phyloP scores from a whole-genome alignment of 2,113 vertebrate species.

The Lates calcarifer region DNA sequence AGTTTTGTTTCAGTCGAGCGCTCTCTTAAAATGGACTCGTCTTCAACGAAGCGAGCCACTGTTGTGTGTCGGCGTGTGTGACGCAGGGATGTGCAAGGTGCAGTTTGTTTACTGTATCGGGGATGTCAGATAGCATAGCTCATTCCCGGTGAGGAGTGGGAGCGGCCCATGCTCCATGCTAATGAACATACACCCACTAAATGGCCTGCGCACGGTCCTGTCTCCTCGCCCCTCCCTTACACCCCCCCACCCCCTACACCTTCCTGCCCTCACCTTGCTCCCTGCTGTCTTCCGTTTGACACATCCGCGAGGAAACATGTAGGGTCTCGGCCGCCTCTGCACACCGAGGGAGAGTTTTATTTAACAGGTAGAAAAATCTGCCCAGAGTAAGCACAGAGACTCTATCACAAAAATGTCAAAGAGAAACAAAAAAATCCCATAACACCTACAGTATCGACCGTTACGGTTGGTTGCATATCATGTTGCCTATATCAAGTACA shows the following conservation, averaged over 20 bases:
- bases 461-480: constrained; percentile 68
- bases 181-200: constrained; percentile 81
- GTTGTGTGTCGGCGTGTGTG: constrained; percentile 38
- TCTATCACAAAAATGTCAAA: constrained; percentile 66
- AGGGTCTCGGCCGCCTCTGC: constrained; percentile 59
- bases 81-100: constrained; percentile 44
- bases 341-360: constrained; percentile 63
- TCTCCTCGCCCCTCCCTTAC: constrained; percentile 32
- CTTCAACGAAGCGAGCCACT: constrained; percentile 22
- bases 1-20: constrained; percentile 59
- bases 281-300: constrained; percentile 76
- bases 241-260: constrained; percentile 31
- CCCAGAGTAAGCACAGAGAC: constrained; percentile 46
- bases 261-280: constrained; percentile 68
- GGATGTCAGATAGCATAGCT: constrained; percentile 66
- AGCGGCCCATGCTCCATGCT: constrained; percentile 74
- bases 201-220: constrained; percentile 62
- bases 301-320: constrained; percentile 78
- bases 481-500: constrained; percentile 62
- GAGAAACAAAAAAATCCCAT: constrained; percentile 55
- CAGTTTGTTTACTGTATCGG: constrained; percentile 74
- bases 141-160: constrained; percentile 57
- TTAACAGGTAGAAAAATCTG: constrained; percentile 66
- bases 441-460: constrained; percentile 67
- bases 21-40: constrained; percentile 56